Evolutionary conservation across 1,140 invertebrate genomes (phyloP).

Genomic region (Anastrepha obliqua): DNA sequence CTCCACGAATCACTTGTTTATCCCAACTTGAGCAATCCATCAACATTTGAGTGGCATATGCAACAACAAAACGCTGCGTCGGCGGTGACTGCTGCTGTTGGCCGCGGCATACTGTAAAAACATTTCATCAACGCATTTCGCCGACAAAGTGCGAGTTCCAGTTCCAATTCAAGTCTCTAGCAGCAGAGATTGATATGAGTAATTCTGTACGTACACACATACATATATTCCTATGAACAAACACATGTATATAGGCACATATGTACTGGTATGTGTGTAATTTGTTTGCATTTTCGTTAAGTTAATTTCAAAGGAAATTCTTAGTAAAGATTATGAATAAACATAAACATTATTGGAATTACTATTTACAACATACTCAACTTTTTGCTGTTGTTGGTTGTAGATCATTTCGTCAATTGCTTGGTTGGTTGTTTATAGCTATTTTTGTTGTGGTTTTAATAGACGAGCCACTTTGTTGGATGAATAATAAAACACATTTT

Average conservation of each 20-base stretch:
- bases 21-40: slow-evolving; percentile 45
- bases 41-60: slow-evolving; percentile 47
- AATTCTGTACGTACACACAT: neutral
- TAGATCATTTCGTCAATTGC: slow-evolving; percentile 48
- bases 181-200: slow-evolving; percentile 47
- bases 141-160: slow-evolving; percentile 37
- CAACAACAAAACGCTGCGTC: slow-evolving; percentile 3
- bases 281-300: slow-evolving; percentile 35
- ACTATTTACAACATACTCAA: slow-evolving; percentile 43
- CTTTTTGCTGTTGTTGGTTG: neutral
- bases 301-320: slow-evolving; percentile 50
- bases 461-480: slow-evolving; percentile 21
- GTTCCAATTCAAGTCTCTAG: slow-evolving; percentile 31
- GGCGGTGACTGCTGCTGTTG: slow-evolving; percentile 7
- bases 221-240: neutral
- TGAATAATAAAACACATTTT: neutral
- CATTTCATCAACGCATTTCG: slow-evolving; percentile 47
- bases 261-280: neutral
- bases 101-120: slow-evolving; percentile 46
- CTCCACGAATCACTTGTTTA: slow-evolving; percentile 24
- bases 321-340: slow-evolving; percentile 51
- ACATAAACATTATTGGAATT: slow-evolving; percentile 36
- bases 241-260: too few species aligned
- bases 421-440: slow-evolving; percentile 4
- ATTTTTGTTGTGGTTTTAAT: neutral